These are phyloP conservation scores for Chaenodraco wilsoni DNA, from an alignment of 2,797 vertebrate species.

Conservation along the genomic window DNA sequence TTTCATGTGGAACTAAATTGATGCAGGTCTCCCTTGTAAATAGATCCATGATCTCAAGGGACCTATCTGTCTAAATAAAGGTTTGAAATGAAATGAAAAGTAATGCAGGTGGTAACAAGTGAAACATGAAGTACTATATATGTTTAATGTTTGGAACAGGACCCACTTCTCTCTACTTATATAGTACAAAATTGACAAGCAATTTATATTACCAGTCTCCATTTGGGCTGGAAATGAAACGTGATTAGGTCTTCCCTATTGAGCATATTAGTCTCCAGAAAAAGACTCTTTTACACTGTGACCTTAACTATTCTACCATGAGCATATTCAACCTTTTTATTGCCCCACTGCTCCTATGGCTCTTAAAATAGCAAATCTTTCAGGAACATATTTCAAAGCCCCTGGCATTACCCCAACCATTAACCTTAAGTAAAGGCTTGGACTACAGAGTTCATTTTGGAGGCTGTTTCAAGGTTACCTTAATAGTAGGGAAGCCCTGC, in stretches of 20 bases:
- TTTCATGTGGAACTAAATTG: no score
- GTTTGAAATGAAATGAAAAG: no score
- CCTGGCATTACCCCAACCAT: slow-evolving; percentile 4
- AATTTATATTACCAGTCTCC: neutral
- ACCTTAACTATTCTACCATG: neutral
- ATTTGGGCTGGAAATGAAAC: neutral
- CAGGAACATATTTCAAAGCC: slow-evolving; percentile 2
- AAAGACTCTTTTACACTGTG: neutral
- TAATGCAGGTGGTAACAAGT: neutral
- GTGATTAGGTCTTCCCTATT: neutral
- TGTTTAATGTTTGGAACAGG: neutral
- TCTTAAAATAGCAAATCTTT: slow-evolving; percentile 10
- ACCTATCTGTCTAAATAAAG: no score
- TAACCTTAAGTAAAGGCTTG: slow-evolving; percentile 1
- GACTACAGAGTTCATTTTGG: neutral
- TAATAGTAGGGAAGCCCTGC: slow-evolving; percentile 96
- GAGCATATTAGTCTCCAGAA: slow-evolving; percentile 1
- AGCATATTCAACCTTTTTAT: neutral
- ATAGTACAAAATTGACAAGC: neutral
- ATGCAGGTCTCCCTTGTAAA: no score
- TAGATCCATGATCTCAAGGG: no score
- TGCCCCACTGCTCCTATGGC: neutral
- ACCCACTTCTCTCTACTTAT: neutral
- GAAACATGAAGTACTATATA: neutral
- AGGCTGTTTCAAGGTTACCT: slow-evolving; percentile 81